Evolutionary conservation across 1,140 invertebrate genomes (phyloP), one percentile per base, ranked within the genome.

Genomic region (Diachasmimorpha longicaudata): DNA sequence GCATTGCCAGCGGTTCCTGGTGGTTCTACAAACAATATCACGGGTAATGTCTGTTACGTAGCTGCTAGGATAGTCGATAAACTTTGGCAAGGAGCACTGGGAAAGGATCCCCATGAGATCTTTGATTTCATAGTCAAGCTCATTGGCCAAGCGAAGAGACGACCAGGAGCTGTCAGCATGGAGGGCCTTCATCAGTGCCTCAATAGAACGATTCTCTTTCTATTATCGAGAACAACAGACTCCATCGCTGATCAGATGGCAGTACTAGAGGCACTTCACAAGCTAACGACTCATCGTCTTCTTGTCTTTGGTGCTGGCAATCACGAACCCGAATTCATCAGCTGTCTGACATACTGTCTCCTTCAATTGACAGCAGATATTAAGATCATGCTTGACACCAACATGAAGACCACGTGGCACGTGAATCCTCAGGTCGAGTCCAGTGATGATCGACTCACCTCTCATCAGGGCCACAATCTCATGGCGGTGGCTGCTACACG

Each of bases 51-150:
- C 0, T 98, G 97, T 84, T 98, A 99, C 83, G 92, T 99, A 73
- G 94, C 96, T 0, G 95, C 96, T 0, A 91, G 98, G 79, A 93
- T 99, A 46, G 97, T 99, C 3, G 98, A 99, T 84, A 99, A 98
- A 90, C 89, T 99, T 63, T 99, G 98, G 98, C 96, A 98, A 89
- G 91, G 91, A 11, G 92, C 94, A 66, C 90, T 97, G 58, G 93
- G 92, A 0, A 94, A 96, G 86, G 96, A 98, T 88, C 94, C 97
- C 0, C 96, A 98, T 84, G 96, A 98, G 86, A 95, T 99, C 0
- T 97, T 99, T 85, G 97, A 99, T 85, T 98, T 98, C 85, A 94
- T 98, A 68, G 94, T 98, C 6, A 97, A 97, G 86, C 87, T 99
- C 46, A 95, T 99, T 73, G 93, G 93, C 0, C 96, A 97, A 90